phyloP scores from a whole-genome alignment of 92 coral and sea anemone genomes.

The Pocillopora grandis region DNA sequence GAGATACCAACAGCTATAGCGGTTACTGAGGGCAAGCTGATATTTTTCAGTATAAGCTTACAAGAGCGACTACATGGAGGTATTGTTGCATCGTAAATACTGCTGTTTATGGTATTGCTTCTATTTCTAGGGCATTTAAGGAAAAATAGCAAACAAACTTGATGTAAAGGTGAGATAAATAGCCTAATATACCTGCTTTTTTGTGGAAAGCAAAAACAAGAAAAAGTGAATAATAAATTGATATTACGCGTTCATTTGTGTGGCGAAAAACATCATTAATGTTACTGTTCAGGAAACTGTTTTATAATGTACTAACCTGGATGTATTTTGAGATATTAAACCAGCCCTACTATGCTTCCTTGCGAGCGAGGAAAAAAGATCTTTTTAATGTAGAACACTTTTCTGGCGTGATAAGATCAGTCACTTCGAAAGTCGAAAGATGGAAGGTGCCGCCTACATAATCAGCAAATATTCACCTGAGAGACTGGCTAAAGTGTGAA shows the following conservation, averaged over 20 bases:
- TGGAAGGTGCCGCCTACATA: neutral
- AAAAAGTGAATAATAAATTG: neutral
- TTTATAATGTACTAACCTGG: neutral
- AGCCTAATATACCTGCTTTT: too few species aligned
- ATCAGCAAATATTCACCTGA: neutral
- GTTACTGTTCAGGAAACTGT: neutral
- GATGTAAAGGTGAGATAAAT: too few species aligned
- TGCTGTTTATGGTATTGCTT: too few species aligned
- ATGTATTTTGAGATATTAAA: neutral
- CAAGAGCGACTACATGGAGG: too few species aligned
- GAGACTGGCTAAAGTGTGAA: neutral
- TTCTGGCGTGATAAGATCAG: neutral
- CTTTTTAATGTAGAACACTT: neutral
- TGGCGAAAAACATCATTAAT: neutral
- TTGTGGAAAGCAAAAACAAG: too few species aligned
- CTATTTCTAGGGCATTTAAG: too few species aligned
- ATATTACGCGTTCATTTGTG: neutral
- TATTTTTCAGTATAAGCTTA: too few species aligned
- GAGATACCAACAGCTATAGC: too few species aligned
- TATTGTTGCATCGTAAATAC: too few species aligned
- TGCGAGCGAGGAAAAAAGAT: neutral
- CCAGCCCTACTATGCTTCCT: neutral
- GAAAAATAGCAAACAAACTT: too few species aligned
- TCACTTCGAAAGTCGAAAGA: neutral
- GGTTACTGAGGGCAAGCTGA: too few species aligned